A percentile compares a stretch with the other conserved stretches of the same genome.
Conservation (phyloP, 2,797 vertebrate genomes). For the Anabacerthia variegaticeps region DNA sequence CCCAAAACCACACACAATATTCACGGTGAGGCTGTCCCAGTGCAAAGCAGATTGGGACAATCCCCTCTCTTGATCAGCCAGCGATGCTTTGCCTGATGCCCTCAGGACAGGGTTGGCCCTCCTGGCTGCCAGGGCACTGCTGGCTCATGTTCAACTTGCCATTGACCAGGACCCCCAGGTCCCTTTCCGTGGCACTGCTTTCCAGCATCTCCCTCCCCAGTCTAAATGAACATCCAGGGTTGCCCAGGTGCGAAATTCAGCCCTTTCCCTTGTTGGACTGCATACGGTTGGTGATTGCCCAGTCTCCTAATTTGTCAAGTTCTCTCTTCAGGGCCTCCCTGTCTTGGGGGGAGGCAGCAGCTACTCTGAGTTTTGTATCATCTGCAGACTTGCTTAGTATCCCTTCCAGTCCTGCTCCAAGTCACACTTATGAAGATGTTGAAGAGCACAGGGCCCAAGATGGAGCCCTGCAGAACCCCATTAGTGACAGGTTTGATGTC, state of each 20-base stretch:
- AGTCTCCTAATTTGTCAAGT: background rate
- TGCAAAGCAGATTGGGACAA: background rate
- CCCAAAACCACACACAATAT: background rate
- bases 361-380: background rate
- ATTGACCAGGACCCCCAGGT: background rate
- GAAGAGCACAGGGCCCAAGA: background rate
- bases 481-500: background rate
- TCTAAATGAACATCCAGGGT: background rate
- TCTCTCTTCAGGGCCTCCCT: background rate
- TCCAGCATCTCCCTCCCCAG: background rate
- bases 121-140: background rate
- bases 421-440: background rate
- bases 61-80: fast-evolving
- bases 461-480: background rate
- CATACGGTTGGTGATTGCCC: background rate
- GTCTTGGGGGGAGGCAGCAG: background rate
- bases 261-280: background rate
- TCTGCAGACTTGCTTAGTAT: too few relatives aligned
- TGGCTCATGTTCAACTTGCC: background rate
- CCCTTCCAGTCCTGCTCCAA: background rate
- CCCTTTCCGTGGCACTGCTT: background rate
- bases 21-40: background rate
- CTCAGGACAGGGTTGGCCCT: background rate
- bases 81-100: background rate
- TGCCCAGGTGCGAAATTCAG: background rate